Evolutionary conservation across 2,888 invertebrate species (phyloP), one percentile per base, ranked within the genome.

Genomic region (Enoplolaimus lenunculus): DNA sequence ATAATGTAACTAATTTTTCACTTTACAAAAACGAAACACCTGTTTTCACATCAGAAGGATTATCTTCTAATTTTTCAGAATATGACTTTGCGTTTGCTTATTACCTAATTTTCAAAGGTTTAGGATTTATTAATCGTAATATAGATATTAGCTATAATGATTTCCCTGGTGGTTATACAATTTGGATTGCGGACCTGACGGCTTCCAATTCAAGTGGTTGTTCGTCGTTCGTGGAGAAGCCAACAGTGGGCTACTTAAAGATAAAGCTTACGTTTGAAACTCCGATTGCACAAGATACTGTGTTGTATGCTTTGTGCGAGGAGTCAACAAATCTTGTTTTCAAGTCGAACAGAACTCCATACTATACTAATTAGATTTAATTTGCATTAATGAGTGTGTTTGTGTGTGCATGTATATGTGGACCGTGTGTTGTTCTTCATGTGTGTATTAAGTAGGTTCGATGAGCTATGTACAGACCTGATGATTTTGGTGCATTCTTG

Each of bases 121-220:
- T 62, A 13, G 64, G 33, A 30, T 62, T 62, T 31, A 16, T 28
- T 16, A 62, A 62, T 31, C 7, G 28, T 13, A 31, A n/a, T n/a
- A 13, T 62, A n/a, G 64, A 31, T n/a, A 62, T 62, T 13, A 16
- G 13, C 64, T 28, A 28, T 62, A 28, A 62, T 30, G 64, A 62
- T 16, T 62, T 62, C 28, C 33, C 64, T 62, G 30, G 33, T 30
- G 64, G 64, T 16, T 62, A 62, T 62, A 62, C 64, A 16, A 62
- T 62, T 16, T 62, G 29, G 29, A 31, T 31, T 13, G 33, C 33
- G 7, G 64, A 62, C n/a, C 16, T 31, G 28, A 62, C 64, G 21
- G 45, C 45, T 45, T 45, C 45, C 7, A 45, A 45, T 21, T 45
- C 45, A 13, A 45, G 45, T 45, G 21, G 21, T 45, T 45, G 45